Conservation (phyloP, 1,140 invertebrate genomes). For the Cecropterus lyciades region DNA sequence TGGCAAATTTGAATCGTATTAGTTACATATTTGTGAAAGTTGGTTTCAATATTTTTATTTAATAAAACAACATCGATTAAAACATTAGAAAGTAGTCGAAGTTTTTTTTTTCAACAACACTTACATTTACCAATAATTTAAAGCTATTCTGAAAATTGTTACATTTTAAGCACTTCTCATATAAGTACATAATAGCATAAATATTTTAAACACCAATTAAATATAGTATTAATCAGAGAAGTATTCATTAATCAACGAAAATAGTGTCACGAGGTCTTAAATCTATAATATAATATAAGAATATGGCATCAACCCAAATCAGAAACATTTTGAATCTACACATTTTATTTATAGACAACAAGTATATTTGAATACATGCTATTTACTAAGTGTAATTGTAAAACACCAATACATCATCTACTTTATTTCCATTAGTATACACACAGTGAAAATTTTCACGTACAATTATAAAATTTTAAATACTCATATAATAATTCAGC, state of each 20-base stretch:
- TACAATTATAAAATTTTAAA: slow-evolving; percentile 74
- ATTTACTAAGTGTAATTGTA: slow-evolving; percentile 16
- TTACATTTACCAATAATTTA: slow-evolving; percentile 2
- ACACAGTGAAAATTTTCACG: slow-evolving; percentile 68
- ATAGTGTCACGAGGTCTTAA: no score
- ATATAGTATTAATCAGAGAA: no score
- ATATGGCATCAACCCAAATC: no score
- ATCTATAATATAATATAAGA: neutral
- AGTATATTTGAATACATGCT: slow-evolving; percentile 1
- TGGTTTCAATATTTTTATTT: neutral
- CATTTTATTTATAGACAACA: neutral
- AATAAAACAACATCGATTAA: neutral
- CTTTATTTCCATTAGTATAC: slow-evolving; percentile 72
- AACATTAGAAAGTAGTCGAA: neutral
- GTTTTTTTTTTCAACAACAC: no score
- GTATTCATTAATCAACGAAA: no score
- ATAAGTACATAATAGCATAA: no score
- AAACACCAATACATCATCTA: slow-evolving; percentile 73
- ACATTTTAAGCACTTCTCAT: slow-evolving; percentile 6
- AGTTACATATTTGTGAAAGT: neutral
- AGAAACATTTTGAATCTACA: no score
- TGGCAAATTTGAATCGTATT: neutral
- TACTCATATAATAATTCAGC: slow-evolving; percentile 52
- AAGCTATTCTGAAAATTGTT: slow-evolving; percentile 21
- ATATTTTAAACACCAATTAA: no score